Evolutionary conservation across 2,888 invertebrate genomes (phyloP).

Genomic region (Aleiodes alternator): DNA sequence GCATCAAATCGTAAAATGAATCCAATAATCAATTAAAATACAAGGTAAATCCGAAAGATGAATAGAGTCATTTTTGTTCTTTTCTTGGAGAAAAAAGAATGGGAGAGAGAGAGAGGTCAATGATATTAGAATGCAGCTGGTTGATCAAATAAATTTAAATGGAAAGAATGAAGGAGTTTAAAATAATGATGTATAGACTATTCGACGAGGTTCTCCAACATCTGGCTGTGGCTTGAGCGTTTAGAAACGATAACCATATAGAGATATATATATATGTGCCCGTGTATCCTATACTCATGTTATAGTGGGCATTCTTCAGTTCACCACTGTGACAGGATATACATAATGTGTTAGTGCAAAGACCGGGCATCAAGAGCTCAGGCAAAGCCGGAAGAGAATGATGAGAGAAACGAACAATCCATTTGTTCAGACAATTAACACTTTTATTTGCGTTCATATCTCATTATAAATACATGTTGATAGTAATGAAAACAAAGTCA

Average conservation of each 20-base stretch:
- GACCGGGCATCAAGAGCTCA: constrained; percentile 1
- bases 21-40: too few species aligned
- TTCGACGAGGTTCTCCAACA: constrained; percentile 56
- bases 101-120: constrained; percentile 16
- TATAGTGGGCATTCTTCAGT: constrained; percentile 23
- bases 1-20: too few species aligned
- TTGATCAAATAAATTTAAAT: neutral
- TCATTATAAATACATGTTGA: neutral
- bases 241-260: constrained; percentile 63
- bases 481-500: neutral
- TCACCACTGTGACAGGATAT: constrained; percentile 18
- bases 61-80: too few species aligned
- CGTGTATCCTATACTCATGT: constrained; percentile 1
- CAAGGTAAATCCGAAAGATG: too few species aligned
- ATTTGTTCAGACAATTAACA: constrained; percentile 29
- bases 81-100: neutral
- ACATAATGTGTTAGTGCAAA: constrained; percentile 4
- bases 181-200: constrained; percentile 15
- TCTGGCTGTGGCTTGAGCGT: constrained; percentile 72
- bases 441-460: neutral
- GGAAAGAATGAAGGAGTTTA: constrained; percentile 4
- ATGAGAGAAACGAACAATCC: neutral
- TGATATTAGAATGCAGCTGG: constrained; percentile 28
- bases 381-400: constrained; percentile 27
- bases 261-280: constrained; percentile 13